phyloP scores from a whole-genome alignment of 2,113 vertebrate species.

The Ploceus nigricollis region DNA sequence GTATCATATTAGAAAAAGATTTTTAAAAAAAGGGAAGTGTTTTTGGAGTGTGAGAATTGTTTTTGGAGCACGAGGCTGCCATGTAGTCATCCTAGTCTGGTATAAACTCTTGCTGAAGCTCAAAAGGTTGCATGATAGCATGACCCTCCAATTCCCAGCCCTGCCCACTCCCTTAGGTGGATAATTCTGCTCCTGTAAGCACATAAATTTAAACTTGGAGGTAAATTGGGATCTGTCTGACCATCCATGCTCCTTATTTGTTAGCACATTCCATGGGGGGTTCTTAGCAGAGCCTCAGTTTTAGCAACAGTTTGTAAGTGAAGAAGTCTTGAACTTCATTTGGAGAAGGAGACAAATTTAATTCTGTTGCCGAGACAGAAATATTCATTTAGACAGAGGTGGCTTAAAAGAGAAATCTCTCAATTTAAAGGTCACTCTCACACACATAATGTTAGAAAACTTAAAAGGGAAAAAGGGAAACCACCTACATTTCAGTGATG shows the following conservation, averaged over 20 bases:
- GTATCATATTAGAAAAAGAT: neutral
- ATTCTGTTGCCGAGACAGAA: neutral
- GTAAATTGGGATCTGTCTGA: neutral
- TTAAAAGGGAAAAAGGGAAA: neutral
- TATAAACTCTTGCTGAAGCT: rapidly evolving
- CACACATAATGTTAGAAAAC: neutral
- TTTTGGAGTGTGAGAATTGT: neutral
- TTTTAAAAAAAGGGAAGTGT: neutral
- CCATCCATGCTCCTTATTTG: neutral
- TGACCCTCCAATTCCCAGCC: neutral
- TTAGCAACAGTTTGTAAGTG: neutral
- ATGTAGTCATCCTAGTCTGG: neutral
- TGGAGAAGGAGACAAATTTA: neutral
- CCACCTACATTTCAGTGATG: neutral
- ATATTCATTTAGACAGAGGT: neutral
- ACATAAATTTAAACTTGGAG: neutral
- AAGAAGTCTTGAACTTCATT: neutral
- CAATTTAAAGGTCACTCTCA: constrained; percentile 13
- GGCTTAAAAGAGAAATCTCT: neutral
- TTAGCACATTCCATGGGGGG: neutral
- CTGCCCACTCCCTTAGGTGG: neutral
- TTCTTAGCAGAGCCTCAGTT: neutral
- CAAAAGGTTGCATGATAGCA: neutral
- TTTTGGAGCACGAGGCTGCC: neutral
- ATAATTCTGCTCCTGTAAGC: neutral